phyloP scores from a whole-genome alignment of 2,888 invertebrate species.

The Ceramica pisi region DNA sequence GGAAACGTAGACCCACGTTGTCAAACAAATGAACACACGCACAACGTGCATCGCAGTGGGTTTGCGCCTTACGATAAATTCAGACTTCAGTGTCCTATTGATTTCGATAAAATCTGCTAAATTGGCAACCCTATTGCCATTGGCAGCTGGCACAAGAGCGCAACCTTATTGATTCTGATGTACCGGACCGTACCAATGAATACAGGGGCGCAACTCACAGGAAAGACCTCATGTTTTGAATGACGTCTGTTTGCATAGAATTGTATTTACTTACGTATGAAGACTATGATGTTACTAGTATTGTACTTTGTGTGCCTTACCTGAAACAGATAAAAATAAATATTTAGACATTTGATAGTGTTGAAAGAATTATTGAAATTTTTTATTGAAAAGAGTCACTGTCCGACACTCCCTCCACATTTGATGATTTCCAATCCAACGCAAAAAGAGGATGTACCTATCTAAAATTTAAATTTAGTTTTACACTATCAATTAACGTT shows the following conservation, averaged over 20 bases:
- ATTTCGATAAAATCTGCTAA: neutral
- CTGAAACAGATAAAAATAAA: conserved; percentile 36
- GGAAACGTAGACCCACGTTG: no score
- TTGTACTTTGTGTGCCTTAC: conserved; percentile 27
- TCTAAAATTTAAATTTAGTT: no score
- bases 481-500: no score
- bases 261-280: conserved; percentile 28
- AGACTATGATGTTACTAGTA: neutral
- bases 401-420: no score
- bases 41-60: no score
- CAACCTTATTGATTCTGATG: conserved; percentile 38
- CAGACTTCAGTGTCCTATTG: no score
- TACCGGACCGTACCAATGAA: conserved; percentile 10
- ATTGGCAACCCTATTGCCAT: conserved; percentile 13
- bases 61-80: no score
- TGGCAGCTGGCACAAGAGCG: neutral
- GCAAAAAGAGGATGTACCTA: no score
- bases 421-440: no score
- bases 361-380: no score
- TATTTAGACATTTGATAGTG: neutral
- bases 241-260: neutral
- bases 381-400: no score
- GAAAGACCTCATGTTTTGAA: conserved; percentile 1
- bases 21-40: no score
- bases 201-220: neutral